Conservation (phyloP, 92 coral and sea anemone species). For the Anthopleura xanthogrammica region DNA sequence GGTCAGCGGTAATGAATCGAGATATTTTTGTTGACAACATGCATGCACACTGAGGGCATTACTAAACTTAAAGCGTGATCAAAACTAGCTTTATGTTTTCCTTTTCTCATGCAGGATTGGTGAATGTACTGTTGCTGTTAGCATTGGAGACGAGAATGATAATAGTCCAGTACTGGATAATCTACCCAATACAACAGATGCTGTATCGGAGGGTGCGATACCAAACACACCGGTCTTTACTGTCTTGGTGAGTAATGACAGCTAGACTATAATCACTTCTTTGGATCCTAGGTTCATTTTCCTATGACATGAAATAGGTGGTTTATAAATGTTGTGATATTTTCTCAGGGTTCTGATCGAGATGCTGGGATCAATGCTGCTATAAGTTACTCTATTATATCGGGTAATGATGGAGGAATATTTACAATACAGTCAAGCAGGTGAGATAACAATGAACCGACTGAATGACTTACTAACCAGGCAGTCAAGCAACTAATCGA, state of each 20-base stretch:
- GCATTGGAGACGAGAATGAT: conserved; percentile 86
- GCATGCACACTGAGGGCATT: too few relatives aligned
- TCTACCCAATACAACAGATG: conserved; percentile 69
- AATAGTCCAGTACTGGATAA: conserved; percentile 75
- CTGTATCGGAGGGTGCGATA: conserved; percentile 66
- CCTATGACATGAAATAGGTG: too few relatives aligned
- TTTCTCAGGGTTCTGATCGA: conserved; percentile 69
- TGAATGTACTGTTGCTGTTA: conserved; percentile 70
- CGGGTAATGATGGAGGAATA: conserved; percentile 67
- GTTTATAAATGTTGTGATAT: neutral
- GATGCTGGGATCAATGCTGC: conserved; percentile 88
- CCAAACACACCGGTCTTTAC: conserved; percentile 59
- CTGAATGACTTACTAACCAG: neutral
- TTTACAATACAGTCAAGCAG: conserved; percentile 78
- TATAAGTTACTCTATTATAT: conserved; percentile 62
- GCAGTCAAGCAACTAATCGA: neutral
- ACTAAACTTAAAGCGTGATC: too few relatives aligned
- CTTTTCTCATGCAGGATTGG: conserved; percentile 57
- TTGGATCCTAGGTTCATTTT: too few relatives aligned
- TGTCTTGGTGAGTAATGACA: conserved; percentile 35
- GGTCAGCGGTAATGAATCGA: too few relatives aligned
- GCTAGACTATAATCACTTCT: too few relatives aligned
- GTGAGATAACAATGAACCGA: conserved; percentile 17
- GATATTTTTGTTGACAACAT: too few relatives aligned
- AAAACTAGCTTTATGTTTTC: neutral